These are phyloP conservation scores for Chloroceryle aenea DNA, from an alignment of 2,113 vertebrate genomes.

Conservation along the genomic window DNA sequence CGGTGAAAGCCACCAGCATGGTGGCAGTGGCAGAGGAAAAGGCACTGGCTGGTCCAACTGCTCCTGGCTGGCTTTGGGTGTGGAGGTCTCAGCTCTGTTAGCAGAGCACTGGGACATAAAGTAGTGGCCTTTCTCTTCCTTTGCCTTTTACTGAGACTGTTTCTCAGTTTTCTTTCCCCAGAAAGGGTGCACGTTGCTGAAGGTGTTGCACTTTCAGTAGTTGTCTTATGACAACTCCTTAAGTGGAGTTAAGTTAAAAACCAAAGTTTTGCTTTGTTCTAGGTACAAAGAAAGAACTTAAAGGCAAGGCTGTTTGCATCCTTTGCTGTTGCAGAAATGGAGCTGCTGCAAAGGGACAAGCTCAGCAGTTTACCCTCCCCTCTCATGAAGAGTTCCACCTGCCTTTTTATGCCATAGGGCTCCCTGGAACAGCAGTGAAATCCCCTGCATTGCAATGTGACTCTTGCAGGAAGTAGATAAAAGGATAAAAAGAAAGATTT, in stretches of 20 bases:
- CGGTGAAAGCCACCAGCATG: background rate
- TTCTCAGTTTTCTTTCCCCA: background rate
- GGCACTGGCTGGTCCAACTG: background rate
- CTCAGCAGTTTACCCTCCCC: background rate
- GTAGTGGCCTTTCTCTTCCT: background rate
- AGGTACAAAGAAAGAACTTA: background rate
- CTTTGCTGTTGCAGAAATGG: background rate
- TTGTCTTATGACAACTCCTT: background rate
- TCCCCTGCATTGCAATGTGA: background rate
- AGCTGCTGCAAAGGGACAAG: background rate
- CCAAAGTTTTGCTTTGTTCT: background rate
- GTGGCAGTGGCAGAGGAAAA: background rate
- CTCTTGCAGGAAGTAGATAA: background rate
- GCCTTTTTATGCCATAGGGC: background rate
- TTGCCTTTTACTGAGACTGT: background rate
- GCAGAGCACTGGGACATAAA: background rate
- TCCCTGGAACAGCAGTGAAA: background rate
- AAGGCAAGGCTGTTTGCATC: background rate
- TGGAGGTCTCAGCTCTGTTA: background rate
- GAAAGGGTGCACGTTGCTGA: background rate
- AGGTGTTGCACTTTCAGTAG: background rate
- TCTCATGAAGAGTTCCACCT: background rate
- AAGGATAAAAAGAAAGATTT: background rate
- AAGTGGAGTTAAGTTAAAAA: background rate
- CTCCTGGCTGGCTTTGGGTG: background rate